Base-by-base conservation (phyloP, 2,888 invertebrate species). In the Plagodis dolabraria region DNA sequence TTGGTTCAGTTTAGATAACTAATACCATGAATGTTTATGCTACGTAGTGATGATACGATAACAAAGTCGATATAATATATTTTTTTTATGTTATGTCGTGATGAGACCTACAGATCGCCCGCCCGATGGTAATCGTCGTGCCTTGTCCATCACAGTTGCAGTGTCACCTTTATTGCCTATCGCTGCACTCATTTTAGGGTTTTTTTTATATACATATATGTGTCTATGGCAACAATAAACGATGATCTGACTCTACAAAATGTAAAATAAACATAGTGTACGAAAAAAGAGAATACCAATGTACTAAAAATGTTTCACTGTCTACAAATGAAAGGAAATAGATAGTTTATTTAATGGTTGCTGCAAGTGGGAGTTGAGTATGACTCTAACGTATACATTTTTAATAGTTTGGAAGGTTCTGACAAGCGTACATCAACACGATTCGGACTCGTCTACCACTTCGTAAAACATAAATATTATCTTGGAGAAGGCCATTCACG, bases 381-480 rank as follows among this genome's bases (percentile, higher is more conserved):
- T 74, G 75, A 76, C 70, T 71, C 65, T 71, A 76, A 71, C 70
- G 53, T 68, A 80, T 78, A 80, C 76, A 80, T 74, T 76, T 76
- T 72, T 76, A 71, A 75, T 72, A 74, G 74, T 77, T 77, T 75
- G 80, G 64, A 63, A 53, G 56, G 63, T 78, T 83, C 86, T 87
- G 86, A 88, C 83, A 84, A 80, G 70, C 77, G 79, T 85, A 85
- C 81, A 82, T 86, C 87, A 87, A 80, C 89, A 81, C 75, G 69
- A 67, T 68, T 75, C 73, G 65, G 75, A 76, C 79, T 79, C 76
- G 82, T 76, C 85, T 80, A 82, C 83, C 85, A 85, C 87, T 89
- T 80, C 86, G 88, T 91, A 87, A 89, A 92, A 91, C 89, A 91
- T 91, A 90, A 92, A 92, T 90, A 91, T 92, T 91, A 92, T 87